These are phyloP conservation scores for Liparis tanakae DNA, from an alignment of 2,797 vertebrate genomes.

Conservation along the genomic window DNA sequence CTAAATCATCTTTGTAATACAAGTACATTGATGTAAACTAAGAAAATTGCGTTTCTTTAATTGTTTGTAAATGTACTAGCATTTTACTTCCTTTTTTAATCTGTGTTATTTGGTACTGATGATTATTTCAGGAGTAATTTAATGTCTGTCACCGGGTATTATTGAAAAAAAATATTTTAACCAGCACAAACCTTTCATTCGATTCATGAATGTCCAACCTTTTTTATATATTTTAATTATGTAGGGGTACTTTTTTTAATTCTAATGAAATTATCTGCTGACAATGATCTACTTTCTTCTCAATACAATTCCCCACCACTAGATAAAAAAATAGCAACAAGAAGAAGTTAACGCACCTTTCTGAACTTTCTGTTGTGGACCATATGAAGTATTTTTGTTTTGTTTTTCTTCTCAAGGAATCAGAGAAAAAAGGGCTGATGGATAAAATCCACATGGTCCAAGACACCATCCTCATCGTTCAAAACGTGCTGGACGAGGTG, in stretches of 20 bases:
- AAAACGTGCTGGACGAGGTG: slow-evolving; percentile 90
- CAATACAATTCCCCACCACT: background rate
- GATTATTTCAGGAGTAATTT: background rate
- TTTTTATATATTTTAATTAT: background rate
- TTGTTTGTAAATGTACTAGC: background rate
- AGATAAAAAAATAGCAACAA: background rate
- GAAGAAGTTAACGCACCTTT: background rate
- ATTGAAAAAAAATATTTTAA: background rate
- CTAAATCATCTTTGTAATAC: background rate
- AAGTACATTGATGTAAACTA: slow-evolving; percentile 1
- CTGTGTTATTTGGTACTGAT: background rate
- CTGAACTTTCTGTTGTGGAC: background rate
- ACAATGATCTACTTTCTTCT: background rate
- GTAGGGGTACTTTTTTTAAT: background rate
- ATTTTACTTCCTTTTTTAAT: background rate
- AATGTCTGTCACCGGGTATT: slow-evolving; percentile 11
- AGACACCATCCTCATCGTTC: slow-evolving; percentile 92
- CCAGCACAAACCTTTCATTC: slow-evolving; percentile 13
- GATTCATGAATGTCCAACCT: background rate
- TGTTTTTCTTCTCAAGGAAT: slow-evolving; percentile 82
- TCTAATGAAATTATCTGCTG: background rate
- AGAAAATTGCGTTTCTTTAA: background rate
- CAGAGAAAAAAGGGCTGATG: slow-evolving; percentile 91
- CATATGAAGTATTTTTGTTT: background rate
- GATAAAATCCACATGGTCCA: slow-evolving; percentile 98